phyloP scores from a whole-genome alignment of 2,113 vertebrate species.

The Elaphurus davidianus region DNA sequence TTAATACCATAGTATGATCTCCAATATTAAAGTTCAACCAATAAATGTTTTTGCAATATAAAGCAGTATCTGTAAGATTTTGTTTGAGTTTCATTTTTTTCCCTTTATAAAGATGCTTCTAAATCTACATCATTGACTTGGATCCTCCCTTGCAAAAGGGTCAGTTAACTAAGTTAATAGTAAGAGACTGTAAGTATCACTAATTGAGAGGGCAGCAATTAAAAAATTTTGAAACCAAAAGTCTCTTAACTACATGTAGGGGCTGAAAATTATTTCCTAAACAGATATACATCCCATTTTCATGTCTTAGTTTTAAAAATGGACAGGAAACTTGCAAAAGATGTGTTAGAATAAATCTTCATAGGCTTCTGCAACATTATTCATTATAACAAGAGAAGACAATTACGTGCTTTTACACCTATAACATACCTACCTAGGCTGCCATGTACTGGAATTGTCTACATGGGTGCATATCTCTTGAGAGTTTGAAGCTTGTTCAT shows the following conservation, averaged over 20 bases:
- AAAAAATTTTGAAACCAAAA: not conserved
- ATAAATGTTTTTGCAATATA: not conserved
- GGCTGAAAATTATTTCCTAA: conserved; percentile 46
- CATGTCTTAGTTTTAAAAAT: not conserved
- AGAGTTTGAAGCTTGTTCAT: conserved; percentile 21
- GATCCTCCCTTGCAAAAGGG: not conserved
- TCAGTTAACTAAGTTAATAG: not conserved
- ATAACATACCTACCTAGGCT: conserved; percentile 35
- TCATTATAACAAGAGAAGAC: conserved; percentile 49
- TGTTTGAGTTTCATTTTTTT: conserved; percentile 26
- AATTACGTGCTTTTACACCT: conserved; percentile 53
- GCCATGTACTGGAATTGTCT: conserved; percentile 48
- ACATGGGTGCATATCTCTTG: not conserved
- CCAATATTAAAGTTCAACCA: conserved; percentile 16
- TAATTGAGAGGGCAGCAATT: not conserved
- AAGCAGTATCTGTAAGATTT: not conserved
- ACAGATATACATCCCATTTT: conserved; percentile 5
- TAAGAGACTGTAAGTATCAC: not conserved
- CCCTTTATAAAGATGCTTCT: not conserved
- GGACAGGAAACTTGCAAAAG: conserved; percentile 37
- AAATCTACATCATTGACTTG: not conserved
- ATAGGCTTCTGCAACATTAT: conserved; percentile 29
- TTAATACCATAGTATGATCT: conserved; percentile 11
- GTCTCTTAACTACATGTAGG: not conserved
- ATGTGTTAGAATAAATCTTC: not conserved